Evolutionary conservation across 2,113 vertebrate genomes (phyloP).

Genomic region (Spizaetus ornatus): DNA sequence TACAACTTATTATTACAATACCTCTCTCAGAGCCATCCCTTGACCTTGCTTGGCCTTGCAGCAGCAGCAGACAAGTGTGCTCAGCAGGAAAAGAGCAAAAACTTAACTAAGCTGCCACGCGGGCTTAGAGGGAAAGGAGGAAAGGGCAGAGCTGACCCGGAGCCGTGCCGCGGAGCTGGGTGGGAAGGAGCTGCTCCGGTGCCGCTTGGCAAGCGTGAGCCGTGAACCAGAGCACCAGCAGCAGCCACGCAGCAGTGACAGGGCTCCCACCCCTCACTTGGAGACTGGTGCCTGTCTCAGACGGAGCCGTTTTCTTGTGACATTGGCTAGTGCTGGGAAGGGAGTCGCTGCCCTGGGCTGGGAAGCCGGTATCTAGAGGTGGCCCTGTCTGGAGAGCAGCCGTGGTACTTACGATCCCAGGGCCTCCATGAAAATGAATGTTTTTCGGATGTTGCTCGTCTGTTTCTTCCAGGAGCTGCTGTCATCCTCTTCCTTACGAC

Average conservation of each 20-base stretch:
- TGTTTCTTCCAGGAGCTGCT: constrained; percentile 88
- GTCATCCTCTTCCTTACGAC: constrained; percentile 80
- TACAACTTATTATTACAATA: background rate
- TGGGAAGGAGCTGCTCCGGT: background rate
- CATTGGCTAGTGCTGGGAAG: rapidly evolving
- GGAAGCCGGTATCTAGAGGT: rapidly evolving
- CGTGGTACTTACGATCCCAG: constrained; percentile 88
- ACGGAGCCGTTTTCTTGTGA: rapidly evolving
- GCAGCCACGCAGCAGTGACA: rapidly evolving
- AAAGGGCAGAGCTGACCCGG: background rate
- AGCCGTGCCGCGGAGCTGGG: background rate
- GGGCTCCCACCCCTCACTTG: background rate
- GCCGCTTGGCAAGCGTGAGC: rapidly evolving
- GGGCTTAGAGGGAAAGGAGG: background rate
- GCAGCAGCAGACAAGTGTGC: background rate
- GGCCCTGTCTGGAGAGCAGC: background rate
- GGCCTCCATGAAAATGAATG: constrained; percentile 89
- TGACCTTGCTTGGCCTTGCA: background rate
- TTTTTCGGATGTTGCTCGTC: constrained; percentile 87
- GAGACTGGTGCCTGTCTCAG: rapidly evolving
- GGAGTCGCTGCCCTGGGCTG: background rate
- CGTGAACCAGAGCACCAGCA: background rate
- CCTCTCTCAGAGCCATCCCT: background rate
- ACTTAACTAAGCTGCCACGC: rapidly evolving
- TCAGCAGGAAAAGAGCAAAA: background rate